phyloP scores from a whole-genome alignment of 2,888 invertebrate genomes.

The Diarsia rubi region DNA sequence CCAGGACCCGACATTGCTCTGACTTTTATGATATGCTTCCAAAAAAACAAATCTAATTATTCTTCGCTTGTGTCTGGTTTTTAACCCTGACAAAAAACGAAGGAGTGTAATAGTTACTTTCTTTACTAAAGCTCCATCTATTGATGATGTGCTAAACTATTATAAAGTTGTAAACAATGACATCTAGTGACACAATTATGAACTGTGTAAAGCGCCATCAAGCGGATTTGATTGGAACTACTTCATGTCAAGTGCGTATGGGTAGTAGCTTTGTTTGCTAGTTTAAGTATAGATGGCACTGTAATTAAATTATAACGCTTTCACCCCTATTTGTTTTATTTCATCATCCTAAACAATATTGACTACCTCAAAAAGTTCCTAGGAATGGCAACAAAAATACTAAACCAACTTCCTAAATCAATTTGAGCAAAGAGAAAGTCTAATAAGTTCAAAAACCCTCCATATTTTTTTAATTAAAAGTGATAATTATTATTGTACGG shows the following conservation, averaged over 20 bases:
- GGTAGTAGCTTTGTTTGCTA: neutral
- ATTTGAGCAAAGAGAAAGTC: too few species aligned
- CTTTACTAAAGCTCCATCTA: constrained; percentile 53
- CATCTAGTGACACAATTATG: constrained; percentile 40
- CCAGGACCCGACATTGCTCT: constrained; percentile 75
- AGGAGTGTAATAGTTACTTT: neutral
- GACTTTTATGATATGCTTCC: constrained; percentile 73
- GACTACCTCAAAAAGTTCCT: too few species aligned
- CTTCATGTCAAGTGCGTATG: neutral
- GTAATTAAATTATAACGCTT: neutral
- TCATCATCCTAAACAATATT: too few species aligned
- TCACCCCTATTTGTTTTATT: neutral
- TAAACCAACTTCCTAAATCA: too few species aligned
- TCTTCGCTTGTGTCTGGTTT: constrained; percentile 51
- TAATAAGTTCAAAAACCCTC: too few species aligned
- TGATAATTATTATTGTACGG: too few species aligned
- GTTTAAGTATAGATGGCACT: constrained; percentile 25
- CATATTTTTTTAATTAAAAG: too few species aligned
- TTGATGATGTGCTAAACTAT: constrained; percentile 1
- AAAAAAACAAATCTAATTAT: constrained; percentile 39
- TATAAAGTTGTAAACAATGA: constrained; percentile 18
- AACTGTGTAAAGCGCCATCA: constrained; percentile 23
- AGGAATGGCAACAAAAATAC: too few species aligned
- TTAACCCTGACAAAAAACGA: too few species aligned
- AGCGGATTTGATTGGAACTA: neutral